Conservation (phyloP, 2,888 invertebrate genomes). For the Drosophila incognita region DNA sequence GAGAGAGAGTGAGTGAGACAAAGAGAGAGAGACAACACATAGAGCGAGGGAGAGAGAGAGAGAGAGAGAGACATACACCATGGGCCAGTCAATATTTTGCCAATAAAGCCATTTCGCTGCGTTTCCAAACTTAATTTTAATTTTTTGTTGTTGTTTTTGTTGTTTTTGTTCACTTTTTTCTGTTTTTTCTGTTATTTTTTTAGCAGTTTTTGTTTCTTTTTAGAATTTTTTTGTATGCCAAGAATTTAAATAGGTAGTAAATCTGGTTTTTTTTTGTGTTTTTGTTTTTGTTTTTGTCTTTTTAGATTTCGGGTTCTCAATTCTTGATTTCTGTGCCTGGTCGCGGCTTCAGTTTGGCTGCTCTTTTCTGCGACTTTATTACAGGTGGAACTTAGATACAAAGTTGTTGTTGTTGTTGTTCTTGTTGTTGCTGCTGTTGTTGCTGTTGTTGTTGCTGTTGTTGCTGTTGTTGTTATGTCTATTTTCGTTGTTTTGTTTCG, state of each 20-base stretch:
- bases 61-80: slow-evolving; percentile 3
- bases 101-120: slow-evolving; percentile 75
- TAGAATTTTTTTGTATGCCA: slow-evolving; percentile 69
- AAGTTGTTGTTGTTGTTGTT: no score
- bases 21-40: neutral
- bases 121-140: slow-evolving; percentile 73
- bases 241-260: slow-evolving; percentile 81
- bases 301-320: slow-evolving; percentile 67
- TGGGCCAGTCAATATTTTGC: slow-evolving; percentile 61
- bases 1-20: neutral
- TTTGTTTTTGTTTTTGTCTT: slow-evolving; percentile 27
- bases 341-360: slow-evolving; percentile 26
- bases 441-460: slow-evolving; percentile 22
- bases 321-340: slow-evolving; percentile 56
- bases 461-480: neutral
- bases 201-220: slow-evolving; percentile 29
- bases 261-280: slow-evolving; percentile 76
- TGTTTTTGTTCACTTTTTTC: slow-evolving; percentile 10
- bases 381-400: slow-evolving; percentile 68
- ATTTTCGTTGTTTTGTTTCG: neutral
- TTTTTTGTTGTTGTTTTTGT: slow-evolving; percentile 27
- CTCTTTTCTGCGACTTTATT: slow-evolving; percentile 72
- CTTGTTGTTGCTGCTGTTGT: slow-evolving; percentile 2
- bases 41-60: neutral
- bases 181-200: neutral